Base-by-base conservation (phyloP, 1,140 invertebrate genomes). In the Calliphora vicina region DNA sequence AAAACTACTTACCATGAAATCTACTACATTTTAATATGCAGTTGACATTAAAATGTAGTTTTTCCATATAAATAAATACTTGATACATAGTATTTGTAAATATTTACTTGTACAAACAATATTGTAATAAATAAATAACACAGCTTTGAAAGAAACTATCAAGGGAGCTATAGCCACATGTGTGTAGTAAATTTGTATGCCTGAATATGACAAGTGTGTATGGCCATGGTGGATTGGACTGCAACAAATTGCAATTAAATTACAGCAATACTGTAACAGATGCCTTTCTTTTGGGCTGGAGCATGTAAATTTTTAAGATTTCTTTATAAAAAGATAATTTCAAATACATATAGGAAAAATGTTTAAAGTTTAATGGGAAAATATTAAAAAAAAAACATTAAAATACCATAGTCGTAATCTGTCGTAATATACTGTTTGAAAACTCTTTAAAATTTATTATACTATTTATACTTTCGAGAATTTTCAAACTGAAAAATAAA, bases 221-320 rank as follows among this genome's bases (percentile, higher is more conserved):
- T 67, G 61, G 8, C n/a, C 61, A 67, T 67, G 61, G 20, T 20
- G 61, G 61, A 1, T 67, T 67, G 6, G 61, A 67, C 61, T 67
- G 20, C 61, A 67, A 67, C 61, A 67, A 67, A 23, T 67, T 67
- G 61, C 61, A 67, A 67, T 67, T 67, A 67, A 67, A 23, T 67
- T 67, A 61, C 13, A 67, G 20, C 20, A 35, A 67, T 23, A 67
- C 23, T 67, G n/a, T 23, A 23, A 67, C 61, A 67, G 61, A 23
- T 67, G 50, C 15, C n/a, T 15, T 57, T 57, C 50, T 57, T 57
- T 57, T 15, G 15, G 13, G 50, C 13, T 57, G 50, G 50, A 57
- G 15, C 13, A 15, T 15, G 13, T 57, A 57, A 13, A 35, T 4
- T 35, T 35, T 4, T 35, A 35, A 35, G n/a, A n/a, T n/a, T n/a